A percentile compares a stretch with the other conserved stretches of the same genome.
Conservation (phyloP, 2,888 invertebrate species). For the Drosophila anceps region DNA sequence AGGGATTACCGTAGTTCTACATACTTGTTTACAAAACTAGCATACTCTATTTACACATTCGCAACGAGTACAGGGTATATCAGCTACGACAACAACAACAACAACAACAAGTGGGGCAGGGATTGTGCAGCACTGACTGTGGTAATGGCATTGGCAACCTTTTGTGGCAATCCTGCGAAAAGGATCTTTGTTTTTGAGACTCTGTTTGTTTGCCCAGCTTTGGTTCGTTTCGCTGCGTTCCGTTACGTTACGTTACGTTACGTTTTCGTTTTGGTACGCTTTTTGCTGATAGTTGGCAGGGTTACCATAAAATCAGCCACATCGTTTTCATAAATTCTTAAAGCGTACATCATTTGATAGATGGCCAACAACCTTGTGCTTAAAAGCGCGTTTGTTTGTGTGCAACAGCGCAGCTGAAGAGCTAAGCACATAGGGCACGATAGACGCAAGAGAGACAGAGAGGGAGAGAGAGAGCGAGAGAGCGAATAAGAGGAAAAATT, state of each 20-base stretch:
- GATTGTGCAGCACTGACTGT: conserved; percentile 49
- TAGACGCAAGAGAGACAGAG: neutral
- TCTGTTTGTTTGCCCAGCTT: conserved; percentile 62
- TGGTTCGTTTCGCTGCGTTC: conserved; percentile 47
- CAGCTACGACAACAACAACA: conserved; percentile 33
- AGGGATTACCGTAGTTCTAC: neutral
- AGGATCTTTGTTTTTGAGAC: conserved; percentile 61
- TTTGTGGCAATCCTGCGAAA: conserved; percentile 53
- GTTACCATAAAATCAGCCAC: conserved; percentile 54
- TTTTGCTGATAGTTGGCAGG: conserved; percentile 59
- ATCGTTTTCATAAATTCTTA: conserved; percentile 74
- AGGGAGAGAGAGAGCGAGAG: neutral
- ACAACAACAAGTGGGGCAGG: conserved; percentile 32
- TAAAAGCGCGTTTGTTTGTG: conserved; percentile 31
- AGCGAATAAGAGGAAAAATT: neutral
- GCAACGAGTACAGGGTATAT: conserved; percentile 12
- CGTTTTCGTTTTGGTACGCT: conserved; percentile 18
- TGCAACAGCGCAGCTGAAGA: conserved; percentile 33
- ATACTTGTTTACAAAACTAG: neutral
- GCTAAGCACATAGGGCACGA: neutral
- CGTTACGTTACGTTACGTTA: conserved; percentile 10
- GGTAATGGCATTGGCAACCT: conserved; percentile 78
- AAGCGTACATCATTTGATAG: conserved; percentile 65
- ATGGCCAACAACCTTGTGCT: conserved; percentile 55
- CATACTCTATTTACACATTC: neutral